Evolutionary conservation across 1,140 invertebrate species (phyloP), one percentile per base, ranked within the genome.

Genomic region (Drosophila teissieri): DNA sequence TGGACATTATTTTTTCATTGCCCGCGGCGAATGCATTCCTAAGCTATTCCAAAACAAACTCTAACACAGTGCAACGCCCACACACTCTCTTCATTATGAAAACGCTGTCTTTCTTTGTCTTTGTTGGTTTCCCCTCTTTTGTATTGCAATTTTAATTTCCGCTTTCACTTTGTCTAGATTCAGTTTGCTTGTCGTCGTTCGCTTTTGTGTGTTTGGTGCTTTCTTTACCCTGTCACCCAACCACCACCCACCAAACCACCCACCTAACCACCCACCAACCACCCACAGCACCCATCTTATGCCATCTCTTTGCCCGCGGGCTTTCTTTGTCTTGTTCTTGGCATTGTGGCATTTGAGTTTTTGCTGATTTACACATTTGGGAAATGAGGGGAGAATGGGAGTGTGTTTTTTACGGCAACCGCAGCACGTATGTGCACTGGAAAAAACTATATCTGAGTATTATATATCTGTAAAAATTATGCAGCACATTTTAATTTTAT

Each of bases 101-200:
- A 88, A 65, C 67, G 79, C 78, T 54, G 57, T 68, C 37, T 74
- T 42, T 55, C 54, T 68, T 57, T 65, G 64, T 64, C 51, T 75
- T 64, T 74, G 55, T n/a, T 19, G 42, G 14, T 40, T 40, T 61
- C 44, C 34, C 52, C 45, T 68, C 49, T 65, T 89, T 88, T 89
- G 83, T 89, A 89, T 73, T 89, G 84, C 84, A 88, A 89, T 88
- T 88, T 88, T 88, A 88, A 88, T 88, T 88, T 88, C 83, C 83
- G 83, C 83, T 89, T 89, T 88, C 76, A 88, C 83, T 88, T 89
- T 88, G 83, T 88, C 83, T 89, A 83, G 84, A 86, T 86, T 88
- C 79, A 62, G 62, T 88, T 79, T 83, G 51, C 74, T 77, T 61
- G 72, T 68, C 53, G 63, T 55, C 64, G 53, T 48, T 56, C 73